phyloP scores from a whole-genome alignment of 2,113 vertebrate species.

The Sturnus vulgaris region DNA sequence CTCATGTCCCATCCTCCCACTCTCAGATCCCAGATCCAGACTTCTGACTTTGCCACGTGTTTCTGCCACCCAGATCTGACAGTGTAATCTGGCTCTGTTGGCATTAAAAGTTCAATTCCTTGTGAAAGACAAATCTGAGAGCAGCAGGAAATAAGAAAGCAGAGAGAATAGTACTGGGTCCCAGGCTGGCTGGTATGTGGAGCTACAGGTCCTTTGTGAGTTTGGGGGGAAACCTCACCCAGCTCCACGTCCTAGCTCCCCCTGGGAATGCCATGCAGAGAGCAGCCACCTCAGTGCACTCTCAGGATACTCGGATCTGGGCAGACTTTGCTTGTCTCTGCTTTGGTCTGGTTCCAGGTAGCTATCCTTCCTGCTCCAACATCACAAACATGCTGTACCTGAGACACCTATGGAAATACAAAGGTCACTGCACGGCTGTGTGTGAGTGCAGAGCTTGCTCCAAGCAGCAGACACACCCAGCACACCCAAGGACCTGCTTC shows the following conservation, averaged over 20 bases:
- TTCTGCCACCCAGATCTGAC: neutral
- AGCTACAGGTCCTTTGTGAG: neutral
- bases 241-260: neutral
- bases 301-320: neutral
- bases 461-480: neutral
- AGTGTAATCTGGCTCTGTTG: neutral
- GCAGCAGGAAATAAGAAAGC: neutral
- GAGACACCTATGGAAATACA: slow-evolving; percentile 27
- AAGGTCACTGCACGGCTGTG: neutral
- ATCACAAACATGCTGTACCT: neutral
- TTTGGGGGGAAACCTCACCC: neutral
- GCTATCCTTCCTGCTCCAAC: neutral
- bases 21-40: neutral
- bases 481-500: neutral
- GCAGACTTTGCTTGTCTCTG: neutral
- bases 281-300: neutral
- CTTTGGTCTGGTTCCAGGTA: neutral
- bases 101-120: neutral
- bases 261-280: neutral
- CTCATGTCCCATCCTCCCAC: neutral
- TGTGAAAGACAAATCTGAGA: neutral
- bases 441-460: neutral
- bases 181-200: neutral
- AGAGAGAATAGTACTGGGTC: neutral
- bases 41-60: neutral